Conservation (phyloP, 2,888 invertebrate species). For the Bhutanitis thaidina region DNA sequence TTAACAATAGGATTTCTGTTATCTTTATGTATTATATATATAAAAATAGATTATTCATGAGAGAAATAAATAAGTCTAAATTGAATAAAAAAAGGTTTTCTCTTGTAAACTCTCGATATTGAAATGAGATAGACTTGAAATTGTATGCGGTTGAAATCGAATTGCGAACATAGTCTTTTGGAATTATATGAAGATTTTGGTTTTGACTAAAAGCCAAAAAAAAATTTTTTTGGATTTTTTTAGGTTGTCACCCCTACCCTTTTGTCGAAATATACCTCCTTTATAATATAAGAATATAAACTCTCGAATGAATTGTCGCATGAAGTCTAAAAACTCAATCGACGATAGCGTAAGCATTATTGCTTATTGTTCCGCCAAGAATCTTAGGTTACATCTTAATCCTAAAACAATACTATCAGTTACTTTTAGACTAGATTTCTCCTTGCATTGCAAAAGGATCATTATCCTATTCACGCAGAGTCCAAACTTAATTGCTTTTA, state of each 20-base stretch:
- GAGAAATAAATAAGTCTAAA: too few relatives aligned
- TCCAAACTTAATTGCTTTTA: slow-evolving; percentile 27
- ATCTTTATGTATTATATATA: too few relatives aligned
- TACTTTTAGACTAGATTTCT: slow-evolving; percentile 31
- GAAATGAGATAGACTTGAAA: too few relatives aligned
- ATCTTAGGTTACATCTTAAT: slow-evolving; percentile 65
- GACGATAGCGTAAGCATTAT: slow-evolving; percentile 40
- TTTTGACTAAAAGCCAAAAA: too few relatives aligned
- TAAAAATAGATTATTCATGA: too few relatives aligned
- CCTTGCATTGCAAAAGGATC: slow-evolving; percentile 29
- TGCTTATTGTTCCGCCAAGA: slow-evolving; percentile 47
- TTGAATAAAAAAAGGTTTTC: too few relatives aligned
- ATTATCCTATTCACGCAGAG: slow-evolving; percentile 23
- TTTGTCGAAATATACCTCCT: not conserved
- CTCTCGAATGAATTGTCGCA: slow-evolving; percentile 11
- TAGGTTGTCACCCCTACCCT: not conserved
- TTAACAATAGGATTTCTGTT: too few relatives aligned
- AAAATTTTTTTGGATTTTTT: too few relatives aligned
- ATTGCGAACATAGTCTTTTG: too few relatives aligned
- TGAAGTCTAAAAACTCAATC: slow-evolving; percentile 24
- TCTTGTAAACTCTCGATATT: too few relatives aligned
- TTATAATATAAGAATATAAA: not conserved
- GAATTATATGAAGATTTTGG: too few relatives aligned
- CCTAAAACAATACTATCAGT: slow-evolving; percentile 62
- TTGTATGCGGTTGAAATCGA: too few relatives aligned